Conservation (phyloP, 2,888 invertebrate species). For the Rhorus exstirpatorius region DNA sequence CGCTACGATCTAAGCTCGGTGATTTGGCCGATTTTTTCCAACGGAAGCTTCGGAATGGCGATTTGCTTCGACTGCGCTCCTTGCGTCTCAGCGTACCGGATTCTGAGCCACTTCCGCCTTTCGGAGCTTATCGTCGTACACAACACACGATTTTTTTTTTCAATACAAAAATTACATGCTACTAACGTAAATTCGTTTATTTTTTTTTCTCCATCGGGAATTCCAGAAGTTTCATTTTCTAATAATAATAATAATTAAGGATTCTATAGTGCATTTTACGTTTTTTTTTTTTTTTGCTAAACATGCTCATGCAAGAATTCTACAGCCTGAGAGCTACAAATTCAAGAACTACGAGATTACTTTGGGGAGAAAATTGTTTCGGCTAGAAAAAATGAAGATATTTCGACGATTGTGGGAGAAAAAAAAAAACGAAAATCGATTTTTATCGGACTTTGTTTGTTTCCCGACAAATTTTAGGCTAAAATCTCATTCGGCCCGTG, state of each 20-base stretch:
- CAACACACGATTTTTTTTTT: constrained; percentile 68
- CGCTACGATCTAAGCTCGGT: constrained; percentile 89
- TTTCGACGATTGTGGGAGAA: constrained; percentile 24
- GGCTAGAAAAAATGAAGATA: constrained; percentile 48
- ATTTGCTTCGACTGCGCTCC: constrained; percentile 96
- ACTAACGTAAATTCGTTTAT: constrained; percentile 70
- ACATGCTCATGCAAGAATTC: constrained; percentile 80
- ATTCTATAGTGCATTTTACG: constrained; percentile 22
- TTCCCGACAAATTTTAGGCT: background rate
- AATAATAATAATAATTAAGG: constrained; percentile 6
- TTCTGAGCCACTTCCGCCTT: constrained; percentile 83
- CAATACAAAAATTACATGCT: constrained; percentile 73
- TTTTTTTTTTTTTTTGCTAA: constrained; percentile 67
- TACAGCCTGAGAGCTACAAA: constrained; percentile 42
- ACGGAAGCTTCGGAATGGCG: constrained; percentile 97
- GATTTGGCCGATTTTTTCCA: constrained; percentile 92
- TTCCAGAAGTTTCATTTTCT: constrained; percentile 29
- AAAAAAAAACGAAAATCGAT: constrained; percentile 16
- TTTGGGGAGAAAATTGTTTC: constrained; percentile 3
- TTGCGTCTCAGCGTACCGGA: constrained; percentile 87
- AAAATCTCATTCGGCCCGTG: background rate
- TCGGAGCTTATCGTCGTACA: constrained; percentile 80
- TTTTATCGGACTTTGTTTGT: constrained; percentile 8
- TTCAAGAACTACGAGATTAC: constrained; percentile 36
- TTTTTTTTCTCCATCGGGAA: constrained; percentile 29